Conservation (phyloP, 2,888 invertebrate genomes). For the Cephus sareptanus region DNA sequence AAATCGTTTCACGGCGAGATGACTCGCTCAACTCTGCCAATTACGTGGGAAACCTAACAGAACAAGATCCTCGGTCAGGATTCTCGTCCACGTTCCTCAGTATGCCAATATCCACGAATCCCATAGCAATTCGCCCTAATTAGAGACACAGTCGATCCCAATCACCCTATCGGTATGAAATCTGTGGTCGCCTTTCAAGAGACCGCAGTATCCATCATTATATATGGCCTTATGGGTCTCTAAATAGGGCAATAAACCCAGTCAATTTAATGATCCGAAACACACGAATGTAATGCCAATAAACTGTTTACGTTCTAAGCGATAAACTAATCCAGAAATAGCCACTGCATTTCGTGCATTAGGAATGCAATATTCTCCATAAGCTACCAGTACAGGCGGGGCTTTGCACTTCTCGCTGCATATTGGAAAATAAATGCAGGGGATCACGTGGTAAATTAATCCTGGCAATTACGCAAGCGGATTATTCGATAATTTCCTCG, state of each 20-base stretch:
- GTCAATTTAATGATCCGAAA: neutral
- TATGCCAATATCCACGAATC: neutral
- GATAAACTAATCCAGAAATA: neutral
- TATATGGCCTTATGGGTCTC: neutral
- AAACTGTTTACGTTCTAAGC: neutral
- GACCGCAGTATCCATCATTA: neutral
- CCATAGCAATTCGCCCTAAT: neutral
- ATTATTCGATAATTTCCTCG: neutral
- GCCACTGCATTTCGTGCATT: neutral
- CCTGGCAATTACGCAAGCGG: neutral
- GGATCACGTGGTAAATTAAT: neutral
- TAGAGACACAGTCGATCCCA: slow-evolving; percentile 20
- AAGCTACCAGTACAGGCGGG: neutral
- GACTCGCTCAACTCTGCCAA: neutral
- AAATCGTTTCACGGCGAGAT: neutral
- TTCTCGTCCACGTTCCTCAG: neutral
- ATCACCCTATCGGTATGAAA: neutral
- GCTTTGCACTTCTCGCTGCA: neutral
- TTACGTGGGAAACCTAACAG: neutral
- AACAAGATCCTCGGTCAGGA: neutral
- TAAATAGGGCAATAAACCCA: neutral
- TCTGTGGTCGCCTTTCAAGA: neutral
- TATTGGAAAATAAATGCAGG: neutral
- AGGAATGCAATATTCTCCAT: neutral
- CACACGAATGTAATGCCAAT: neutral